Conservation (phyloP, 2,888 invertebrate genomes). For the Cataglyphis rosenhaueri region DNA sequence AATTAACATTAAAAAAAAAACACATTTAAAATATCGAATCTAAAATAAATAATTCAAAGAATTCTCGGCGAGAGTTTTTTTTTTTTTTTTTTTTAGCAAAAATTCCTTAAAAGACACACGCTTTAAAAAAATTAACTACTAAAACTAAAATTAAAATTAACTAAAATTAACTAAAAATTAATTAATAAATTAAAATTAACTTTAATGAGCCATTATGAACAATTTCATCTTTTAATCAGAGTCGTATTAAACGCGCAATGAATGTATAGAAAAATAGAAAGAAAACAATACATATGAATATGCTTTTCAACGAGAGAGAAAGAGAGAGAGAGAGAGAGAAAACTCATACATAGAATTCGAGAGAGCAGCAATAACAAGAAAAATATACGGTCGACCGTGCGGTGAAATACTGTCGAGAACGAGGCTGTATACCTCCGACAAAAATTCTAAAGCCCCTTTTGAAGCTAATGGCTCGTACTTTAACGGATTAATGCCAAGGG, state of each 20-base stretch:
- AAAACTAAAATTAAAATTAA: background rate
- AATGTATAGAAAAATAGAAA: conserved; percentile 18
- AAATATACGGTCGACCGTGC: conserved; percentile 37
- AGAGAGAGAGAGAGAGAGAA: background rate
- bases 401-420: conserved; percentile 32
- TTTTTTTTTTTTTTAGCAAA: background rate
- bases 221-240: conserved; percentile 41
- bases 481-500: conserved; percentile 48
- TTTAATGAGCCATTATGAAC: conserved; percentile 19
- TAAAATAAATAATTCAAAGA: background rate
- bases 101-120: background rate
- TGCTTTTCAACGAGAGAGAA: background rate
- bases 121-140: conserved; percentile 12
- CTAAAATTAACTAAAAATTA: background rate
- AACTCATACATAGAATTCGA: background rate
- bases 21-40: background rate
- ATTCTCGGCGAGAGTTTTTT: background rate
- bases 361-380: conserved; percentile 38
- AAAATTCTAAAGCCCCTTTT: conserved; percentile 47
- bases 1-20: no score
- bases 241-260: conserved; percentile 13
- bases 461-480: conserved; percentile 54
- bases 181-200: background rate
- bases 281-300: conserved; percentile 24
- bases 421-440: conserved; percentile 17